Evolutionary conservation across 2,888 invertebrate species (phyloP), one percentile per base, ranked within the genome.

Genomic region (Ochropleura leucogaster): DNA sequence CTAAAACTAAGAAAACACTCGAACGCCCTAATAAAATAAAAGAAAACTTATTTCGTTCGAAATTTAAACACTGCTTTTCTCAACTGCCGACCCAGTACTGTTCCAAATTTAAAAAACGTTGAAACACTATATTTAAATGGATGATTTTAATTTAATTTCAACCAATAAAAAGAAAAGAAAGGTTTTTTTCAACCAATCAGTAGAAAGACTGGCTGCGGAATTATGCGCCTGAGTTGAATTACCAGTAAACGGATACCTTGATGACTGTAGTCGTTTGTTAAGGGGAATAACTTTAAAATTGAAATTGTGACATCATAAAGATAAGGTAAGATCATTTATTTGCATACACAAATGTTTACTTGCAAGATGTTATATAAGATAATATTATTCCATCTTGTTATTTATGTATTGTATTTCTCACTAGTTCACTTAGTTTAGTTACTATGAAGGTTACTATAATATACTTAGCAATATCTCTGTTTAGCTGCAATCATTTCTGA

Each of bases 231-330:
- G 74, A 66, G 74, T 74, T 80, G 18, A 60, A 84, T 51, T 60
- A 81, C 18, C 18, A 57, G 80, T 70, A 80, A 84, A 62, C 55
- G 16, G 55, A 84, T 57, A 74, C 67, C 55, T 70, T 74, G 81
- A 74, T 70, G 63, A 73, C 47, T 66, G 18, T 30, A 42, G 12
- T 51, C 40, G 12, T 64, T 74, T 5, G 12, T 81, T 81, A 81
- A 81, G 81, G 84, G 10, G 59, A 84, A 72, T 63, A 0, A 40
- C 14, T 59, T 57, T n/a, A 7, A 40, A 55, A 4, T 53, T 42
- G n/a, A 69, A n/a, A 53, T 49, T n/a, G n/a, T n/a, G n/a, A n/a
- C n/a, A n/a, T n/a, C n/a, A n/a, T n/a, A n/a, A n/a, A n/a, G n/a
- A n/a, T n/a, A n/a, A n/a, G n/a, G n/a, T n/a, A 30, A 30, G 30